A percentile compares a stretch with the other conserved stretches of the same genome.
phyloP scores from a whole-genome alignment of 53 echinoderm and acorn worm species.

The Hippasteria phrygiana region DNA sequence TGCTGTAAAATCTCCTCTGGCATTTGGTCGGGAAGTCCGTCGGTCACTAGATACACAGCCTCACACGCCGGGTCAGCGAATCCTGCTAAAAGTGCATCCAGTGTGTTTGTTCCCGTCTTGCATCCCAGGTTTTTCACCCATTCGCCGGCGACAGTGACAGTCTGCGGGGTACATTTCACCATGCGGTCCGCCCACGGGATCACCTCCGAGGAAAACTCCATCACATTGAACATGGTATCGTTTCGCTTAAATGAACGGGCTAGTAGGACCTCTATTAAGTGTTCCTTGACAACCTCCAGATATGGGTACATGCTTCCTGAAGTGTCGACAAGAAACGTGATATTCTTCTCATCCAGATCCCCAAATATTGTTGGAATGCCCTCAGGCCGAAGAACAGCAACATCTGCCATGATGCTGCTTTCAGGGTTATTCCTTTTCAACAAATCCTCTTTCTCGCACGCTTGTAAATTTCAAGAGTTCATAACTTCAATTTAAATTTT shows the following conservation, averaged over 20 bases:
- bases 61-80: constrained; percentile 86
- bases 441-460: too few species aligned
- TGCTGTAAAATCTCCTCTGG: constrained; percentile 76
- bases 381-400: constrained; percentile 68
- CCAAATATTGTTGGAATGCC: constrained; percentile 93
- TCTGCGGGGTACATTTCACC: constrained; percentile 94
- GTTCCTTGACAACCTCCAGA: constrained; percentile 84
- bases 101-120: constrained; percentile 87
- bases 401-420: constrained; percentile 54
- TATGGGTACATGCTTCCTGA: constrained; percentile 92
- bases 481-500: too few species aligned
- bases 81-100: constrained; percentile 85
- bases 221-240: constrained; percentile 90
- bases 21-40: constrained; percentile 94
- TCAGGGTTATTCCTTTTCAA: too few species aligned
- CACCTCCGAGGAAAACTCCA: constrained; percentile 83
- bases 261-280: constrained; percentile 83
- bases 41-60: constrained; percentile 88
- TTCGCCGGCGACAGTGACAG: constrained; percentile 86
- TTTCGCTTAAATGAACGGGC: constrained; percentile 76
- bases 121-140: constrained; percentile 86
- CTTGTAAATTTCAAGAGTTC: too few species aligned
- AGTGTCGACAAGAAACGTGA: constrained; percentile 92
- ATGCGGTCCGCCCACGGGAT: constrained; percentile 96
- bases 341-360: constrained; percentile 85